These are phyloP conservation scores for Poecilia wingei DNA, from an alignment of 2,797 vertebrate genomes.

Conservation along the genomic window DNA sequence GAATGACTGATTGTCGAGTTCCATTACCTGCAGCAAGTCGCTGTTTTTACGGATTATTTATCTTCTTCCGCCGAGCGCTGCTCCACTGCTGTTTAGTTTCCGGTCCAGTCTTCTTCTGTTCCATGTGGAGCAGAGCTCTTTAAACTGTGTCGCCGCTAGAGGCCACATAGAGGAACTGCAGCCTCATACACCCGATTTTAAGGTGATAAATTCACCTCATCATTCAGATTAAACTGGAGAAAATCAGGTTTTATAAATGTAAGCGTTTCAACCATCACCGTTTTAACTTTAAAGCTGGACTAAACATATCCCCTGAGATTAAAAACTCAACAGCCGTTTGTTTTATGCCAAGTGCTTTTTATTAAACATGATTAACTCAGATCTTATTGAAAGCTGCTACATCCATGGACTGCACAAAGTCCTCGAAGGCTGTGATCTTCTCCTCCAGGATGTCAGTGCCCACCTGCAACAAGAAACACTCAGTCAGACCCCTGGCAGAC, in stretches of 20 bases:
- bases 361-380: conserved; percentile 67
- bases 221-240: background rate
- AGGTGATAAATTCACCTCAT: background rate
- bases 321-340: background rate
- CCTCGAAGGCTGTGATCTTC: conserved; percentile 92
- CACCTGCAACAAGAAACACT: conserved; percentile 64
- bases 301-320: background rate
- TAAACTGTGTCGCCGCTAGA: background rate
- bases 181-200: background rate
- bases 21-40: conserved; percentile 37
- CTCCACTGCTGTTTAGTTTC: conserved; percentile 50
- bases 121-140: accelerated
- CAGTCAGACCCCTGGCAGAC: background rate
- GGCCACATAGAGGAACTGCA: background rate
- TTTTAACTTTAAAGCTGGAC: background rate
- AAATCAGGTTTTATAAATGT: background rate
- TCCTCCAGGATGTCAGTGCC: conserved; percentile 96
- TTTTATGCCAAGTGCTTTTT: conserved; percentile 6
- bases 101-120: conserved; percentile 53
- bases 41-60: background rate
- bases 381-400: conserved; percentile 99
- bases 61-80: conserved; percentile 16
- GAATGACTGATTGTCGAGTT: background rate
- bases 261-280: background rate
- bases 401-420: conserved; percentile 96